Percentiles rank a stretch among this genome's conserved stretches.
These are phyloP conservation scores for Tetragonula clypearis DNA, from an alignment of 1,140 invertebrate species.

Conservation along the genomic window DNA sequence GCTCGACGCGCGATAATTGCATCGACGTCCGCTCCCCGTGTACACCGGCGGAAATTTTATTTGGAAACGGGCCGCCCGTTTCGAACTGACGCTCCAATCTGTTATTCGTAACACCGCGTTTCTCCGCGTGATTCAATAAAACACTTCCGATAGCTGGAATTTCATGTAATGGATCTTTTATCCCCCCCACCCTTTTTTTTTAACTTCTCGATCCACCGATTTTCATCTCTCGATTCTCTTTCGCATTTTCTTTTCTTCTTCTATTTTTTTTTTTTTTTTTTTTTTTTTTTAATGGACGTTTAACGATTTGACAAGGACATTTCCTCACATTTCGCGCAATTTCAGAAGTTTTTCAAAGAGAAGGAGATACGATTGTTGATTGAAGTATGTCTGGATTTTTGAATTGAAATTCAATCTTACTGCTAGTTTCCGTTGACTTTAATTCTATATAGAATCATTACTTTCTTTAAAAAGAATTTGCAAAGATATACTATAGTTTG, in stretches of 20 bases:
- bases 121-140: slow-evolving; percentile 3
- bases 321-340: background rate
- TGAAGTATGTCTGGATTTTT: background rate
- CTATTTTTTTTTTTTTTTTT: no score
- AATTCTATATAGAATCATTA: background rate
- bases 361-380: background rate
- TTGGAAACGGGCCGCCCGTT: slow-evolving; percentile 13
- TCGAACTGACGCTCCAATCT: slow-evolving; percentile 7
- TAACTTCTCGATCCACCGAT: background rate
- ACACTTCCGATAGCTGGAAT: background rate
- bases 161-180: background rate
- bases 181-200: background rate
- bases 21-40: slow-evolving; percentile 10
- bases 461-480: no score
- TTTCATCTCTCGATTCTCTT: background rate
- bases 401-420: background rate
- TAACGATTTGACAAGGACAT: no score
- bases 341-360: background rate
- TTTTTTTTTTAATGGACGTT: no score
- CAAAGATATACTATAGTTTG: no score
- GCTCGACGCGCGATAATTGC: slow-evolving; percentile 55
- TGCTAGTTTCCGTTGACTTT: background rate
- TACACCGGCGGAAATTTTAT: slow-evolving; percentile 21
- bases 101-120: slow-evolving; percentile 11
- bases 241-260: no score